Evolutionary conservation across 2,797 vertebrate species (phyloP), one percentile per base, ranked within the genome.

Genomic region (Melopsittacus undulatus): DNA sequence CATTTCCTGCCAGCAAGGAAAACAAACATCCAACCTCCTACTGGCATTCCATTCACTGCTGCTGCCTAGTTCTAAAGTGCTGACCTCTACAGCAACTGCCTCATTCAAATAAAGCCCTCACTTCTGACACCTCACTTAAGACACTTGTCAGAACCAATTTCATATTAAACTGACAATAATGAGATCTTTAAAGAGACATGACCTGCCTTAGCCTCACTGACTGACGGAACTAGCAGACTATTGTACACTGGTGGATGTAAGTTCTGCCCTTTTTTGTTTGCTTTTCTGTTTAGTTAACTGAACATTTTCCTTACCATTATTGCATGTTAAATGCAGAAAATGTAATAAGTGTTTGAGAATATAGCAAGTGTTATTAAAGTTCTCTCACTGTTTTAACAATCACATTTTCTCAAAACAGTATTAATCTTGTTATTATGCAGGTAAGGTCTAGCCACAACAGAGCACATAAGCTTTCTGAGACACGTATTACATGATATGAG

Each of bases 401-500:
- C 9, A 2, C 6, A 1, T 43, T 56, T 57, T 46, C 57, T 74
- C 36, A 77, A 70, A 66, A 40, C 0, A 67, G 6, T 1, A 59
- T 36, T 89, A 45, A 45, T 18, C 34, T 45, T 52, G 36, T 23
- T 88, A 32, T 81, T 42, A 38, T 1, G 16, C 29, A 83, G 45
- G 20, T 12, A 4, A 19, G 12, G 14, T 14, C 29, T n/a, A 32
- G 9, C 15, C 19, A 38, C 40, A 46, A 48, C 3, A 72, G 45
- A 70, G 19, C 78, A 64, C 24, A 51, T 2, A 46, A 67, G 17
- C 48, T 40, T 7, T 13, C 29, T 7, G 27, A 92, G n/a, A 72
- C 5, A 63, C 34, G 8, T 0, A 22, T 20, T 0, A 34, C 17
- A 43, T 9, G 13, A 27, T 54, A 45, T 26, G 17, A 46, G 24